Conservation (phyloP, 2,888 invertebrate species). For the Keiferia lycopersicella region DNA sequence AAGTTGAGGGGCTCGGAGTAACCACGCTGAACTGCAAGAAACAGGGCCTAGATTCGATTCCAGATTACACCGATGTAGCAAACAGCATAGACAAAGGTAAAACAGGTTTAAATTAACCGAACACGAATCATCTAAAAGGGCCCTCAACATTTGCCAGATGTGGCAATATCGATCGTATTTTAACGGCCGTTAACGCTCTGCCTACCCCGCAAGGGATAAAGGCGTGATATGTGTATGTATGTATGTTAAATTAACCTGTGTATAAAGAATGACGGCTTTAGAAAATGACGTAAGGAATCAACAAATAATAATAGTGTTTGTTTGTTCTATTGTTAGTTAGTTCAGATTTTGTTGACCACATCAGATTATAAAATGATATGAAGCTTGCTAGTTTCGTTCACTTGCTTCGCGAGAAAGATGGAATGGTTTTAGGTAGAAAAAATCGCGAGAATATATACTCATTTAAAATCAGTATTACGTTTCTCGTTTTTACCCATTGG, state of each 20-base stretch:
- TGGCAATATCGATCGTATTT: too few relatives aligned
- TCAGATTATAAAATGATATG: background rate
- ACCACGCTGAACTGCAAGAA: slow-evolving; percentile 71
- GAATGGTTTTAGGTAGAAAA: too few relatives aligned
- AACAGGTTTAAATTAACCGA: background rate
- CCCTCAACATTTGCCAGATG: too few relatives aligned
- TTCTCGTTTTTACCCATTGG: too few relatives aligned
- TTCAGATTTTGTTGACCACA: background rate
- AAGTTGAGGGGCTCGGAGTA: slow-evolving; percentile 56
- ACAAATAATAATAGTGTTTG: slow-evolving; percentile 1
- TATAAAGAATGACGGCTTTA: background rate
- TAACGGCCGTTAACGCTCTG: too few relatives aligned
- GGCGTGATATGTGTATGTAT: too few relatives aligned
- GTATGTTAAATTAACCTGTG: slow-evolving; percentile 7
- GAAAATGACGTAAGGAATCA: slow-evolving; percentile 4
- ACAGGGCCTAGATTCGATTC: slow-evolving; percentile 45
- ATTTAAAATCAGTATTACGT: too few relatives aligned
- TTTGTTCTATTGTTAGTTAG: background rate
- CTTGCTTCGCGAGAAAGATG: too few relatives aligned
- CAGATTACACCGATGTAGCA: slow-evolving; percentile 63
- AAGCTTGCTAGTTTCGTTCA: too few relatives aligned
- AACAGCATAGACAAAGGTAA: slow-evolving; percentile 65
- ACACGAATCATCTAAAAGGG: too few relatives aligned
- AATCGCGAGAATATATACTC: background rate
- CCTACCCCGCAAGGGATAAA: too few relatives aligned